Percentiles rank a stretch among this genome's conserved stretches.
Evolutionary conservation across 2,797 vertebrate genomes (phyloP).

Genomic region (Epinephelus malabaricus): DNA sequence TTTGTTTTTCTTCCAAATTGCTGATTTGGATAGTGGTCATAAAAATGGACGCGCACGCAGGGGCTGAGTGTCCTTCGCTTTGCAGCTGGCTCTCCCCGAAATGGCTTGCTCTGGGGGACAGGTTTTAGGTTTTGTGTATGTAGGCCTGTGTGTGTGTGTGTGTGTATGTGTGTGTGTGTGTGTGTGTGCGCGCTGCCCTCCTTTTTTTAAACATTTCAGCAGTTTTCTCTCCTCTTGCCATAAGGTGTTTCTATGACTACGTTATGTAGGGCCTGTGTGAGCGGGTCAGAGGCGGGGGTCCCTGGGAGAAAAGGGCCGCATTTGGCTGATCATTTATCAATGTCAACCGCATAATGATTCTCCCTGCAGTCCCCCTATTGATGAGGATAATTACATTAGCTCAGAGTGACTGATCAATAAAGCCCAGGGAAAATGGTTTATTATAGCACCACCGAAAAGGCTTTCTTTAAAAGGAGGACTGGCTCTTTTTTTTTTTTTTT

Average conservation of each 20-base stretch:
- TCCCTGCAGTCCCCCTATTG: conserved; percentile 99
- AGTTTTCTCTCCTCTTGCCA: conserved; percentile 86
- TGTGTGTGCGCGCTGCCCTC: conserved; percentile 60
- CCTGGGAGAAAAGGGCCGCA: conserved; percentile 96
- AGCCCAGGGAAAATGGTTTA: conserved; percentile 94
- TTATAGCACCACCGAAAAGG: conserved; percentile 85
- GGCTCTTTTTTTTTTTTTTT: conserved; percentile 37
- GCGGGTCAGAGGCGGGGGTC: conserved; percentile 93
- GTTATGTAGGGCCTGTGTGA: conserved; percentile 84
- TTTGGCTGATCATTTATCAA: conserved; percentile 99
- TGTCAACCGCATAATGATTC: conserved; percentile 99
- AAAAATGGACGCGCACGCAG: conserved; percentile 59
- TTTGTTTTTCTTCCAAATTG: conserved; percentile 57
- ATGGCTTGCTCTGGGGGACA: conserved; percentile 73
- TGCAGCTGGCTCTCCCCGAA: conserved; percentile 80
- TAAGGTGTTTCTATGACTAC: conserved; percentile 98
- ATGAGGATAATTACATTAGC: conserved; percentile 99
- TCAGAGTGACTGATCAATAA: conserved; percentile 99
- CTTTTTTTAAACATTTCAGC: conserved; percentile 81
- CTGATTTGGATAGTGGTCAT: conserved; percentile 74
- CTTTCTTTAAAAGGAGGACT: conserved; percentile 76
- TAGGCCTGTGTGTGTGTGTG: conserved; percentile 21
- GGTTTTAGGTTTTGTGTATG: conserved; percentile 61
- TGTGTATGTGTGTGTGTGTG: conserved; percentile 28
- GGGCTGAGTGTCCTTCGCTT: conserved; percentile 72